These are phyloP conservation scores for Frankliniella fusca DNA, from an alignment of 2,888 invertebrate genomes.

Conservation along the genomic window DNA sequence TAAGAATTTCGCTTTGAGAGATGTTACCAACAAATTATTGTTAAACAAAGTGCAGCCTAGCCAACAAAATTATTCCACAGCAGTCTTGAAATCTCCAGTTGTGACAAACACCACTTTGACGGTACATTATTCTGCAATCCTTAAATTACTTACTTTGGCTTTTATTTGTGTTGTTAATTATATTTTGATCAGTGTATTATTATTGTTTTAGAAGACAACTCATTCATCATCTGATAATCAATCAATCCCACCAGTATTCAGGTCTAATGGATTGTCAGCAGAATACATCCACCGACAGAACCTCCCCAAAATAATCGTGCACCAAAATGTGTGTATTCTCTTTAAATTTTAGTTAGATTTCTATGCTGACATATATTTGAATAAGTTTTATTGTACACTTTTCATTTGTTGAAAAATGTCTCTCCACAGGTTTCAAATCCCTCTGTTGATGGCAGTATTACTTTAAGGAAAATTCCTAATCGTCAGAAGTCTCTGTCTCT, in stretches of 20 bases:
- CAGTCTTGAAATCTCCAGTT: not conserved
- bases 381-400: not conserved
- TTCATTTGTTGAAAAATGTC: not conserved
- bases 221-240: not conserved
- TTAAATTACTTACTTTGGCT: not conserved
- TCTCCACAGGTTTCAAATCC: not conserved
- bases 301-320: not conserved
- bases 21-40: too few species aligned
- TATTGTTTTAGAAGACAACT: not conserved
- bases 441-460: not conserved
- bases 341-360: not conserved
- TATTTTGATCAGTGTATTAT: not conserved
- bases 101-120: not conserved
- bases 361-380: not conserved
- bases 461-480: not conserved
- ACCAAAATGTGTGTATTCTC: not conserved
- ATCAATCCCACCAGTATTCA: not conserved
- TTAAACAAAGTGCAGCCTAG: not conserved
- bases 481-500: not conserved
- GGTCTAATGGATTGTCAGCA: not conserved
- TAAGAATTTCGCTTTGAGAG: not conserved
- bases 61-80: not conserved
- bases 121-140: not conserved
- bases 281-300: not conserved
- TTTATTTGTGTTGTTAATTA: not conserved